Base-by-base conservation (phyloP, 2,797 vertebrate genomes). In the Varecia variegata region DNA sequence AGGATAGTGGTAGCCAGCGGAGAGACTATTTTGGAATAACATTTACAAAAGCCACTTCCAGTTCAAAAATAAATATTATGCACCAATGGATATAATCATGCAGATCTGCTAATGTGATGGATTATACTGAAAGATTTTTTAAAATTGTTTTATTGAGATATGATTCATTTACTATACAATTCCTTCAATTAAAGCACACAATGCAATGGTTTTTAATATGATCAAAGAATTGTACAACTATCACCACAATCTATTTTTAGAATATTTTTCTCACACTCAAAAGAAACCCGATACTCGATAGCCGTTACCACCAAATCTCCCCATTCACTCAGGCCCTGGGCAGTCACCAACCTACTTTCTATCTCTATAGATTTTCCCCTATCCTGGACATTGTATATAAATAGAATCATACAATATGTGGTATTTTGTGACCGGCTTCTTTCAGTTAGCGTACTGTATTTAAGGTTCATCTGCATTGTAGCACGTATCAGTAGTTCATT, bases 211-310 rank as follows among this genome's bases (percentile, higher is more conserved):
- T 88, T 80, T 90, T 67, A 47, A 23, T 58, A 60, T 17, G 86
- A 32, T 58, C 67, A 74, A 13, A 47, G 32, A 85, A 25, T 62
- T 88, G 8, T 67, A 7, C 3, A 84, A 35, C 17, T 71, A 74
- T 67, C 58, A 85, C 6, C 27, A 94, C 47, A 60, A 91, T 80
- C 52, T 93, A 70, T 85, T 68, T 95, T 92, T 60, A 87, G 25
- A 87, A 88, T 7, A 32, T 88, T 82, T 89, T 89, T 20, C 62
- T 89, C 40, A 70, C 3, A 68, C 58, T 17, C 43, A 76, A 74
- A 71, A 74, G 65, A 92, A 74, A 84, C 5, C 5, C 8, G 1
- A 0, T 62, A 60, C 35, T 2, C 67, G 17, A 62, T 15, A 83
- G 25, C 38, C 43, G 38, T 88, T 18, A 27, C 25, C 20, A 83